Evolutionary conservation across 64 coral and sea anemone genomes (phyloP).

Genomic region (Montipora cactus): DNA sequence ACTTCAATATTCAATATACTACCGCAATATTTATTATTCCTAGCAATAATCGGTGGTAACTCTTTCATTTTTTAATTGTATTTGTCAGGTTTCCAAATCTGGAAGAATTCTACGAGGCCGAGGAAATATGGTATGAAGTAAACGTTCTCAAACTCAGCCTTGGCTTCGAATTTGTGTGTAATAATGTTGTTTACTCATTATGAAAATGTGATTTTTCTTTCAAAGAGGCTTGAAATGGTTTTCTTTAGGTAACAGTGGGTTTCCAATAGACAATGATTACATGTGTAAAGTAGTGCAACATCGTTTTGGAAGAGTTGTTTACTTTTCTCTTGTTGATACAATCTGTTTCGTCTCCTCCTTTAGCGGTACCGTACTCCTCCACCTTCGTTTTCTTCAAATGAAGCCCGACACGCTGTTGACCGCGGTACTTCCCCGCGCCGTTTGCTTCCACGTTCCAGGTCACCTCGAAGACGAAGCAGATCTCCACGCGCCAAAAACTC

Average conservation of each 20-base stretch:
- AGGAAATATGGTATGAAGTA: constrained; percentile 38
- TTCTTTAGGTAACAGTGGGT: no score
- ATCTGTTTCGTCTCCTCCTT: background rate
- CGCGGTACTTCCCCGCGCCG: background rate
- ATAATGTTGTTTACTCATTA: no score
- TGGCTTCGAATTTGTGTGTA: background rate
- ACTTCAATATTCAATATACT: no score
- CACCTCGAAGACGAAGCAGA: background rate
- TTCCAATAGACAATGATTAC: no score
- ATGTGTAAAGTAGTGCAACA: no score
- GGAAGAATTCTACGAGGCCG: constrained; percentile 62
- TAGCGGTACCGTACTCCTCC: constrained; percentile 70
- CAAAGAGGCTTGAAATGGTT: no score
- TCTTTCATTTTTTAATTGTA: background rate
- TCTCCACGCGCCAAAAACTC: background rate
- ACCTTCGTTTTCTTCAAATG: constrained; percentile 17
- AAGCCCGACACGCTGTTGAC: no score
- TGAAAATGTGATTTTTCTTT: no score
- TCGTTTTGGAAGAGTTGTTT: no score
- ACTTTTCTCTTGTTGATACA: background rate
- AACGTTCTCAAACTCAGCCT: background rate
- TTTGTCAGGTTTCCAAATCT: constrained; percentile 45
- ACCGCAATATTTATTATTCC: no score
- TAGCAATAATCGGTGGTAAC: no score
- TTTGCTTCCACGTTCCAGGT: constrained; percentile 1